Conservation (phyloP, 2,888 invertebrate genomes). For the Geophilus truncorum region DNA sequence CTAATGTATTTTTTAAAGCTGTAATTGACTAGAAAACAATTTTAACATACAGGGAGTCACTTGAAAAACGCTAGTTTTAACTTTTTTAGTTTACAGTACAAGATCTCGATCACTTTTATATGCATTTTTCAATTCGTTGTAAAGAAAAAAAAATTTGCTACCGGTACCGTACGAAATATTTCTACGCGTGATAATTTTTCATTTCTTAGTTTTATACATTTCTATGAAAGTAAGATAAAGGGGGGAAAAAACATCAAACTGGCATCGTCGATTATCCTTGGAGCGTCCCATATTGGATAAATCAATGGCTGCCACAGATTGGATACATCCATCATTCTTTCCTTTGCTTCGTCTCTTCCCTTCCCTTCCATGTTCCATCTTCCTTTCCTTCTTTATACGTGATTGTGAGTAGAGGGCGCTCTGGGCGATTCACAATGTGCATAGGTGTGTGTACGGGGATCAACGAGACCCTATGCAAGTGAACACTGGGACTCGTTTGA, state of each 20-base stretch:
- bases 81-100: no score
- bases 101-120: no score
- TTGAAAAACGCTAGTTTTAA: no score
- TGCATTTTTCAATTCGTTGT: no score
- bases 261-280: neutral
- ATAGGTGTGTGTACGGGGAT: constrained; percentile 20
- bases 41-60: no score
- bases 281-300: neutral
- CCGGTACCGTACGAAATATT: no score
- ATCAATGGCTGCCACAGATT: constrained; percentile 15
- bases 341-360: no score
- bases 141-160: no score
- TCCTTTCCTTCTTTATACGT: no score
- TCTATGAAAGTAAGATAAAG: neutral
- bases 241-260: neutral
- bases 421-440: constrained; percentile 23
- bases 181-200: neutral
- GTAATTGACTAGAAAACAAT: no score
- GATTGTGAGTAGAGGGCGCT: neutral
- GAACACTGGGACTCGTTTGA: constrained; percentile 1
- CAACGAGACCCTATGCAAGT: neutral
- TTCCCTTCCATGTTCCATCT: neutral
- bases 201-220: neutral
- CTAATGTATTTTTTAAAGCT: no score
- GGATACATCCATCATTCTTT: constrained; percentile 10